Conservation (phyloP, 2,113 vertebrate species). For the Saguinus imperator region DNA sequence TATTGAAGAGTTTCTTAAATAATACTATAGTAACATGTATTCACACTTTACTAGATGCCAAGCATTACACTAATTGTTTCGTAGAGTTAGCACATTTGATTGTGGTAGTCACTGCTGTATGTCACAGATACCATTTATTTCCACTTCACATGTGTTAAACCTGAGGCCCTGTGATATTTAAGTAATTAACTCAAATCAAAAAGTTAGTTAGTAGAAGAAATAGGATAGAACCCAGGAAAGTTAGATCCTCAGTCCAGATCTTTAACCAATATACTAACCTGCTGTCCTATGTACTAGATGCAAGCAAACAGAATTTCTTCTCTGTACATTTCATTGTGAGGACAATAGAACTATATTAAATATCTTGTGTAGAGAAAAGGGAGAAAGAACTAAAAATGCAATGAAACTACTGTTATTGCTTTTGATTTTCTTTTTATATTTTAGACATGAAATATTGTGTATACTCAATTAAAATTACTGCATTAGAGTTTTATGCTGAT, state of each 20-base stretch:
- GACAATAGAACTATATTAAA: not conserved
- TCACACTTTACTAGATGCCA: not conserved
- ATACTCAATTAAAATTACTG: not conserved
- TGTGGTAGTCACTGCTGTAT: not conserved
- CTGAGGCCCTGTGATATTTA: not conserved
- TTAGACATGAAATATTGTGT: not conserved
- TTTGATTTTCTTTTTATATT: not conserved
- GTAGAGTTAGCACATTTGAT: not conserved
- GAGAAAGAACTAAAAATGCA: not conserved
- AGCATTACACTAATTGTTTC: not conserved
- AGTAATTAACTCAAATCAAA: not conserved
- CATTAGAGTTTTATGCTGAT: not conserved
- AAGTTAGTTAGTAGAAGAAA: not conserved
- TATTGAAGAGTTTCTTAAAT: not conserved
- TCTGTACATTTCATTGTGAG: not conserved
- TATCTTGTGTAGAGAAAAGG: not conserved
- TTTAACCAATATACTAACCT: not conserved
- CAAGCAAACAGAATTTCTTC: not conserved
- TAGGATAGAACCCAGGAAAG: not conserved
- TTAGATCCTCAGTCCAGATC: not conserved
- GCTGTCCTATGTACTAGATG: rapidly evolving
- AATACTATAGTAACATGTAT: not conserved
- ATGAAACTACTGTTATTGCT: not conserved
- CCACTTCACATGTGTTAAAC: not conserved
- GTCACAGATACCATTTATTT: not conserved